A percentile compares a stretch with the other conserved stretches of the same genome.
These are phyloP conservation scores for Callorhinus ursinus DNA, from an alignment of 2,113 vertebrate genomes.

Conservation along the genomic window DNA sequence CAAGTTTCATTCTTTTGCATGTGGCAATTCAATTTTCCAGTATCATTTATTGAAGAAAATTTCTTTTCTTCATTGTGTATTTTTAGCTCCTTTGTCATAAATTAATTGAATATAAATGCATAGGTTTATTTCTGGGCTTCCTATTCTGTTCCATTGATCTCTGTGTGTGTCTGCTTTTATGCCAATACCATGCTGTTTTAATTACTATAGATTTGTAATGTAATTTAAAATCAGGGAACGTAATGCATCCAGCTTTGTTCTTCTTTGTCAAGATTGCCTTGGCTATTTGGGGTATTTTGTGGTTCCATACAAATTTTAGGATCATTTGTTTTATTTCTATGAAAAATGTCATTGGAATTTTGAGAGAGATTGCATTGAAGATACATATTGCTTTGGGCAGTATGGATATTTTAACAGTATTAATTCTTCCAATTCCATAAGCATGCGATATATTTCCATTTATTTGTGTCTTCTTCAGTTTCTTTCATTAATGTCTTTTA, in stretches of 20 bases:
- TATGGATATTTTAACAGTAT: neutral
- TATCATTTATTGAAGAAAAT: neutral
- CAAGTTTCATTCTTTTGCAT: neutral
- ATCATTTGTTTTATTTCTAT: neutral
- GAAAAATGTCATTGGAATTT: neutral
- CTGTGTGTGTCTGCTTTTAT: neutral
- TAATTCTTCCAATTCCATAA: neutral
- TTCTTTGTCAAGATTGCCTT: neutral
- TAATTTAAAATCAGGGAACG: neutral
- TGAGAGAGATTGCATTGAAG: neutral
- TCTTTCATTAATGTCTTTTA: neutral
- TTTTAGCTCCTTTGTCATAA: neutral
- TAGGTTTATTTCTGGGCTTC: neutral
- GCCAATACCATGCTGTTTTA: neutral
- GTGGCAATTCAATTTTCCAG: neutral
- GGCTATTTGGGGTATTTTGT: neutral
- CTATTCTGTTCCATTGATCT: neutral
- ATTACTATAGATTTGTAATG: neutral
- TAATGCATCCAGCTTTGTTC: neutral
- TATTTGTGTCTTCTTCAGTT: neutral
- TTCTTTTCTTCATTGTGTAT: neutral
- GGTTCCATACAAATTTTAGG: neutral
- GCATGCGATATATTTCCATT: neutral
- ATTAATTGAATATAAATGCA: neutral
- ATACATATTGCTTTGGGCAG: neutral